Evolutionary conservation across 2,113 vertebrate species (phyloP).

Genomic region (Oreochromis niloticus): DNA sequence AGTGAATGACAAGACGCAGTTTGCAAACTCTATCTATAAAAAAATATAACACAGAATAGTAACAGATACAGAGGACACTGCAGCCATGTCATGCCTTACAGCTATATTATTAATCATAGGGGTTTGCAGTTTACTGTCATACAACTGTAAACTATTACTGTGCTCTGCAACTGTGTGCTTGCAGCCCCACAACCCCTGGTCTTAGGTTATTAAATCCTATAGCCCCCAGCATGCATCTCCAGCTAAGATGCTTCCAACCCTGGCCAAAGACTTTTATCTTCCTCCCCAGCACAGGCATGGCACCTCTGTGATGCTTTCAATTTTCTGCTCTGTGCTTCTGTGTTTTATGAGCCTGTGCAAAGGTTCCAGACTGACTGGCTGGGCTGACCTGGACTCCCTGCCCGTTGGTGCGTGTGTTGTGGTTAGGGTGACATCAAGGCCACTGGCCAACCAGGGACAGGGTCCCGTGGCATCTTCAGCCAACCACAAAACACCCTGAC

Average conservation of each 20-base stretch:
- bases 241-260: slow-evolving; percentile 64
- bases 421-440: slow-evolving; percentile 61
- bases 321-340: slow-evolving; percentile 77
- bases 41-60: slow-evolving; percentile 45
- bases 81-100: slow-evolving; percentile 43
- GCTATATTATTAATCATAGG: slow-evolving; percentile 63
- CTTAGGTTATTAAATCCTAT: slow-evolving; percentile 72
- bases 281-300: slow-evolving; percentile 69
- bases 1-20: slow-evolving; percentile 54
- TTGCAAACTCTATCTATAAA: slow-evolving; percentile 43
- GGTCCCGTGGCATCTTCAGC: slow-evolving; percentile 9
- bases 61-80: slow-evolving; percentile 35
- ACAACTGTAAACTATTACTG: slow-evolving; percentile 64
- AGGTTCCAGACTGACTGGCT: slow-evolving; percentile 68
- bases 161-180: slow-evolving; percentile 40
- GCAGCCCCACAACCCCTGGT: slow-evolving; percentile 59
- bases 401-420: slow-evolving; percentile 35
- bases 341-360: slow-evolving; percentile 74
- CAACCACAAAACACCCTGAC: slow-evolving; percentile 18
- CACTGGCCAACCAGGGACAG: slow-evolving; percentile 49
- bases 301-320: slow-evolving; percentile 77
- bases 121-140: slow-evolving; percentile 62
- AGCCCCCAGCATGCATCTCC: slow-evolving; percentile 67
- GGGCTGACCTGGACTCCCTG: slow-evolving; percentile 60
- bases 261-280: slow-evolving; percentile 71